Evolutionary conservation across 1,140 invertebrate genomes (phyloP).

Genomic region (Pachypeltis micranthus): DNA sequence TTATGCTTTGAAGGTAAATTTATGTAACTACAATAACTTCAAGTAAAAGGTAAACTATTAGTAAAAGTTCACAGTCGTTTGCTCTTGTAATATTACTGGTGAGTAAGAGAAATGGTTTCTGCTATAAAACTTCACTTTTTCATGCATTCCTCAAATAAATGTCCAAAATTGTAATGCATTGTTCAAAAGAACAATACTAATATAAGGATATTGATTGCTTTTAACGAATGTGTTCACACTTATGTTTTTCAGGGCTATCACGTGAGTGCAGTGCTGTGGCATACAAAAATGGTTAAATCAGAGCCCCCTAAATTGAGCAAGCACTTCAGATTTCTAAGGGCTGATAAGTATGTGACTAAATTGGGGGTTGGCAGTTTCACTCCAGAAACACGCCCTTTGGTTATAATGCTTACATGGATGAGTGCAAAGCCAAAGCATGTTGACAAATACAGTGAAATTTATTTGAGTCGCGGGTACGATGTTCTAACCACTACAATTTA

Average conservation of each 20-base stretch:
- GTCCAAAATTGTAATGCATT: too few species aligned
- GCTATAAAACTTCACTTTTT: too few species aligned
- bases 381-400: conserved; percentile 40
- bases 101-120: too few species aligned
- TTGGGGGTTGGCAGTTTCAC: neutral
- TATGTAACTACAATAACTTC: too few species aligned
- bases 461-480: conserved; percentile 71
- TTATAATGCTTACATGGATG: conserved; percentile 70
- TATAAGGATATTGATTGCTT: too few species aligned
- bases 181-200: too few species aligned
- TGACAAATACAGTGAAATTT: conserved; percentile 69
- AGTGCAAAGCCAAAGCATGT: conserved; percentile 67
- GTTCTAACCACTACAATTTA: conserved; percentile 62
- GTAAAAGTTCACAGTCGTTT: too few species aligned
- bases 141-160: too few species aligned
- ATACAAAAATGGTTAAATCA: neutral
- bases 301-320: neutral
- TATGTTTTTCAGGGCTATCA: neutral
- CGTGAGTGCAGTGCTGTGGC: neutral
- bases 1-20: too few species aligned
- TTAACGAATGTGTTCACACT: too few species aligned
- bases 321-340: neutral
- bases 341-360: neutral
- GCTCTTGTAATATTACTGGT: too few species aligned
- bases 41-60: too few species aligned